Base-by-base conservation (phyloP, 2,888 invertebrate species). In the Synanthedon formicaeformis region DNA sequence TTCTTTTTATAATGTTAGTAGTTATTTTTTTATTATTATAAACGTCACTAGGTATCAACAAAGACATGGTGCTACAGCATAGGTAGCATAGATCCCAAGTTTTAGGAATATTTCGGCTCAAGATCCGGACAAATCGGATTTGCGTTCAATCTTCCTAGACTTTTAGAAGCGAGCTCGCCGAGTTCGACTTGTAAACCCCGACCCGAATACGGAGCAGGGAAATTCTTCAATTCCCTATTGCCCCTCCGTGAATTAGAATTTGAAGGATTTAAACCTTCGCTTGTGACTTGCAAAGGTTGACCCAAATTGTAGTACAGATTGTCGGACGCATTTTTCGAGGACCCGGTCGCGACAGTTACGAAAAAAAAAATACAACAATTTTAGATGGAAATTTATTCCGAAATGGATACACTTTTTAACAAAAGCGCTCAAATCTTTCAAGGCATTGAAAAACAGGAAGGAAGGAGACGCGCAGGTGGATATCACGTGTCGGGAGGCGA, bases 81-180 rank as follows among this genome's bases (percentile, higher is more conserved):
- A 67, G 70, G 69, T 71, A 70, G 69, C 59, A 65, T 34, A 8
- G 27, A 34, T 70, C 68, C 65, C 64, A 64, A 66, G 60, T 64
- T 73, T 73, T 67, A 67, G 60, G 60, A 68, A 73, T 67, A 75
- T 74, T 75, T 72, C 63, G 66, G 67, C 66, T 61, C 65, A 60
- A 67, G 65, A 75, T 73, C 67, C 71, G 68, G 60, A 74, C 75
- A 83, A 83, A 85, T 85, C 83, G 75, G 82, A 85, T 85, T 85
- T 81, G 73, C 78, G 77, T 82, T 78, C 80, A 82, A 84, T 85
- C 82, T 78, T 79, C 77, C 71, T 72, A 79, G 80, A 81, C 76
- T 81, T 78, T 79, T 71, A 67, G 73, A 73, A 78, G 74, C 75
- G 71, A 58, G 56, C 66, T 50, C 65, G 34, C 18, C 23, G 66